Conservation (phyloP, 2,888 invertebrate species). For the Pterostichus madidus region DNA sequence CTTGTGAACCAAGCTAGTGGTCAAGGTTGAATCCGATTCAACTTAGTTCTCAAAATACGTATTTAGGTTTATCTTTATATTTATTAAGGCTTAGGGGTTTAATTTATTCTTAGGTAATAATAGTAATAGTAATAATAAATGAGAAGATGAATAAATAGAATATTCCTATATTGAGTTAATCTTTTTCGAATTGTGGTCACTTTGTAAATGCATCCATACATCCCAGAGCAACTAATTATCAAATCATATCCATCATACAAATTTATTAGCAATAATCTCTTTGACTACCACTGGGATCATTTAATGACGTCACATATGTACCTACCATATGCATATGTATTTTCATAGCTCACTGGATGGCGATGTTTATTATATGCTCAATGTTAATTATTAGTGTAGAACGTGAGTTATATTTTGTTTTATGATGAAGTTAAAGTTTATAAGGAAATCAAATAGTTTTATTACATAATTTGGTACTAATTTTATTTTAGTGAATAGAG, state of each 20-base stretch:
- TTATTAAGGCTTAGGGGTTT: no score
- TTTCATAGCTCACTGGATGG: conserved; percentile 30
- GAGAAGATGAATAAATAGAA: no score
- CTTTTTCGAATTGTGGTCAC: background rate
- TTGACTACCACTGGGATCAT: conserved; percentile 11
- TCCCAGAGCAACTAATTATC: background rate
- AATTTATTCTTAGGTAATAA: no score
- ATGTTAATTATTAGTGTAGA: background rate
- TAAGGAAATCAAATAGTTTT: background rate
- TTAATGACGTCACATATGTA: conserved; percentile 21
- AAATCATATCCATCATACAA: conserved; percentile 39
- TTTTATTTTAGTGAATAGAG: no score
- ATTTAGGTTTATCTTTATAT: no score
- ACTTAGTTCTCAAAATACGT: no score
- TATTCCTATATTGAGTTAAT: background rate
- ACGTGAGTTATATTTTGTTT: background rate
- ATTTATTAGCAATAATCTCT: conserved; percentile 45
- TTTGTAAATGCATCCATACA: background rate
- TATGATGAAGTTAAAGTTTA: conserved; percentile 1
- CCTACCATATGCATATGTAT: conserved; percentile 21
- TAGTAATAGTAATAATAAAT: no score
- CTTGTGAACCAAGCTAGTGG: no score
- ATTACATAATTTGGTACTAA: no score
- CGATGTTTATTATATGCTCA: conserved; percentile 28
- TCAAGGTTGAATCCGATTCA: no score